Conservation (phyloP, 2,797 vertebrate genomes). For the Channallabes apus region DNA sequence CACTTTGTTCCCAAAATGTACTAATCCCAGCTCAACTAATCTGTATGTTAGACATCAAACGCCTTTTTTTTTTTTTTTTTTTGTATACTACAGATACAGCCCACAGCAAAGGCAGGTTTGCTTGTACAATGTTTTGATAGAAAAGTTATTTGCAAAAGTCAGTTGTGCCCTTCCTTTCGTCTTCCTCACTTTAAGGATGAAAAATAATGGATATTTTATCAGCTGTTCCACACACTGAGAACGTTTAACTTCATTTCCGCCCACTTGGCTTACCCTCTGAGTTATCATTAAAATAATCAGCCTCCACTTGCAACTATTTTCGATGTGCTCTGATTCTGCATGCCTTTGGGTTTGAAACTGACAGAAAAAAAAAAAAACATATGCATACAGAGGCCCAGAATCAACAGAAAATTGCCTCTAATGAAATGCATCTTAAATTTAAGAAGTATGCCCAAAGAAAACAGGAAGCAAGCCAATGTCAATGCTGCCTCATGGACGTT, state of each 20-base stretch:
- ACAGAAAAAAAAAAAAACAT: neutral
- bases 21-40: conserved; percentile 57
- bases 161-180: conserved; percentile 43
- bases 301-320: conserved; percentile 25
- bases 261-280: conserved; percentile 31
- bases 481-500: conserved; percentile 16
- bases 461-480: conserved; percentile 35
- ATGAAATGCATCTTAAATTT: conserved; percentile 26
- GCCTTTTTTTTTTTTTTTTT: conserved; percentile 27
- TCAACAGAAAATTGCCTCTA: conserved; percentile 1
- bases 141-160: conserved; percentile 53
- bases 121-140: conserved; percentile 62
- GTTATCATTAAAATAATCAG: conserved; percentile 28
- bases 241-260: conserved; percentile 40
- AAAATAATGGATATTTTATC: conserved; percentile 51
- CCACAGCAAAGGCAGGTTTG: conserved; percentile 59
- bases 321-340: conserved; percentile 28
- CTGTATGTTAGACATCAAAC: conserved; percentile 66
- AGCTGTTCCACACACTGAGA: conserved; percentile 38
- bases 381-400: neutral
- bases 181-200: conserved; percentile 39
- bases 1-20: conserved; percentile 59
- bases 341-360: neutral
- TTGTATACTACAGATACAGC: conserved; percentile 50
- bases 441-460: conserved; percentile 12